Evolutionary conservation across 2,113 vertebrate genomes (phyloP).

Genomic region (Chamaetylas fuelleborni): DNA sequence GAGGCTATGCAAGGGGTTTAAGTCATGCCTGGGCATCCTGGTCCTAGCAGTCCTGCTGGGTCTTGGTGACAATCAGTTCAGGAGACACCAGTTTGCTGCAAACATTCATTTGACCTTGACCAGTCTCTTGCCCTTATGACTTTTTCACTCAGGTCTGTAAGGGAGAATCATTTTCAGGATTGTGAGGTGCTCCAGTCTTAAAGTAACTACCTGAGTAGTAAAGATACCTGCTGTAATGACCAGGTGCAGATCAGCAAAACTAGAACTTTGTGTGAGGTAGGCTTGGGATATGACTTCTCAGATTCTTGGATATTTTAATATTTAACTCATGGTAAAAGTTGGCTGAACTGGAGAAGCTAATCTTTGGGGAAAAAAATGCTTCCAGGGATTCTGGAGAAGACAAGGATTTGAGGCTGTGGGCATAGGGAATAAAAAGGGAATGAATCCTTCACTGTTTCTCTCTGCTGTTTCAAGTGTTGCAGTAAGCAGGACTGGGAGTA

Average conservation of each 20-base stretch:
- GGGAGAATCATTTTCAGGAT: neutral
- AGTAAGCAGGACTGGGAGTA: neutral
- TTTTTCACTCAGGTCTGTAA: neutral
- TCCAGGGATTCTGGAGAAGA: neutral
- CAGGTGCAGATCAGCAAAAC: neutral
- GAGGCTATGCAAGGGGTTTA: neutral
- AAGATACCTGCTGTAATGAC: neutral
- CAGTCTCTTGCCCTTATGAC: neutral
- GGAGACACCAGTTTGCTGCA: neutral
- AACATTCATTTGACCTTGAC: rapidly evolving
- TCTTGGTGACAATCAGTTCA: neutral
- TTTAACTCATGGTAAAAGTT: neutral
- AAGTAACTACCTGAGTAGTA: neutral
- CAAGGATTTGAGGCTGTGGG: neutral
- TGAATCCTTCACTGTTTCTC: neutral
- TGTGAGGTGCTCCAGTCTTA: neutral
- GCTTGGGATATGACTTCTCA: neutral
- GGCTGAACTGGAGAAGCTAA: neutral
- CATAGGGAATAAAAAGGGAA: neutral
- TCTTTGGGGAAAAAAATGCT: neutral
- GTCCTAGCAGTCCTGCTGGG: neutral
- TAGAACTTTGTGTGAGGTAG: neutral
- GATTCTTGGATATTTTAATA: neutral
- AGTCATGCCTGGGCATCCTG: neutral
- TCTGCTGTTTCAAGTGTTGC: neutral